Evolutionary conservation across 2,888 invertebrate species (phyloP).

Genomic region (Criorhina ranunculi): DNA sequence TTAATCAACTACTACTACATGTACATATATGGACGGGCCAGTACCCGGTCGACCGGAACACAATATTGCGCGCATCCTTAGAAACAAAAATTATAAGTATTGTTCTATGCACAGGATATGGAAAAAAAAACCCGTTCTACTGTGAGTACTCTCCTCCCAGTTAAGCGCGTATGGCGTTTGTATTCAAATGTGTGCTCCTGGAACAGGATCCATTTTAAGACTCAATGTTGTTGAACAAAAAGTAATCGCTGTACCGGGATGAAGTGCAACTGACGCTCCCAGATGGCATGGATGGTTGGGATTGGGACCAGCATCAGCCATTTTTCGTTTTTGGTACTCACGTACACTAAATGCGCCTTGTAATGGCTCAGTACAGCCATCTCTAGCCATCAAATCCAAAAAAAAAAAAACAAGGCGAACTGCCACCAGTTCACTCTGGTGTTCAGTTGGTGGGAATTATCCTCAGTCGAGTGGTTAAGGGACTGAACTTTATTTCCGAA

Average conservation of each 20-base stretch:
- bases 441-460: constrained; percentile 64
- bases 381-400: constrained; percentile 8
- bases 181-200: constrained; percentile 34
- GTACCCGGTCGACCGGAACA: constrained; percentile 25
- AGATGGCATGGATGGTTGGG: constrained; percentile 8
- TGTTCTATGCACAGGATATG: constrained; percentile 15
- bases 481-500: constrained; percentile 73
- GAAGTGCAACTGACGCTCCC: constrained; percentile 53
- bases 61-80: constrained; percentile 29
- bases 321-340: constrained; percentile 36
- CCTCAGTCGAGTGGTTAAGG: constrained; percentile 65
- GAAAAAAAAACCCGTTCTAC: background rate
- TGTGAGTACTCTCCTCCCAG: constrained; percentile 6
- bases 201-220: constrained; percentile 45
- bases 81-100: constrained; percentile 14
- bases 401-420: background rate
- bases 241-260: constrained; percentile 43
- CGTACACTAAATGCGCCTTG: constrained; percentile 43
- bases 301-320: background rate
- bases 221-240: constrained; percentile 58
- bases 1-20: constrained; percentile 2
- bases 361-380: constrained; percentile 32
- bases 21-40: background rate
- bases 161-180: constrained; percentile 31
- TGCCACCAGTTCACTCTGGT: constrained; percentile 40